phyloP scores from a whole-genome alignment of 2,113 vertebrate genomes.

The Ophiodon elongatus region DNA sequence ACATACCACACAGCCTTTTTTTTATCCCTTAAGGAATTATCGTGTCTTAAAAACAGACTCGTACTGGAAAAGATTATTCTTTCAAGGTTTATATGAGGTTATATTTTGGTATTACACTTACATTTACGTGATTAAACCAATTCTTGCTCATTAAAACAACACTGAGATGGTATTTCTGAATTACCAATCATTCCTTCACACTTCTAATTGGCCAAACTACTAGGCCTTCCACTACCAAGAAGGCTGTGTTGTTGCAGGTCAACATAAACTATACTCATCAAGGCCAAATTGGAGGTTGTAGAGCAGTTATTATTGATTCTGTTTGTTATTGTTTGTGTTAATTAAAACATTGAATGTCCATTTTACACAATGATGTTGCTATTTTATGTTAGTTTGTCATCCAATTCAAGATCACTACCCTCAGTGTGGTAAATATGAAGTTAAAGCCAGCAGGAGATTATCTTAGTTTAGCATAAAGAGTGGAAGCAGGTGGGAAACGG shows the following conservation, averaged over 20 bases:
- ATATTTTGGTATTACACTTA: neutral
- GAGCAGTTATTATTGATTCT: neutral
- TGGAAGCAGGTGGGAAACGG: neutral
- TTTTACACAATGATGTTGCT: neutral
- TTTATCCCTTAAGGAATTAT: neutral
- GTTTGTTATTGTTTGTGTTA: neutral
- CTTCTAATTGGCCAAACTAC: neutral
- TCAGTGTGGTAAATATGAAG: neutral
- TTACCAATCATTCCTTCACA: neutral
- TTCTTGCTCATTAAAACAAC: neutral
- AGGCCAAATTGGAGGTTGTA: neutral
- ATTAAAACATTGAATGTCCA: neutral
- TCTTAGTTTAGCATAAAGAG: neutral
- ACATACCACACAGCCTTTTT: neutral
- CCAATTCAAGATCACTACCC: neutral
- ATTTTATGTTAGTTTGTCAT: neutral
- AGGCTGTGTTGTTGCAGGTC: neutral
- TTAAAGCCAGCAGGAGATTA: neutral
- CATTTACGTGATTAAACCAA: neutral
- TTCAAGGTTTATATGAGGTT: neutral
- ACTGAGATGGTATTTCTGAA: no score
- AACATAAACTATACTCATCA: neutral
- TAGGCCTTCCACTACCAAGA: neutral
- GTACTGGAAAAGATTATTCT: slow-evolving; percentile 18
- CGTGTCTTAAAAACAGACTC: slow-evolving; percentile 1